Conservation (phyloP, 2,797 vertebrate species). For the Trachops cirrhosus region DNA sequence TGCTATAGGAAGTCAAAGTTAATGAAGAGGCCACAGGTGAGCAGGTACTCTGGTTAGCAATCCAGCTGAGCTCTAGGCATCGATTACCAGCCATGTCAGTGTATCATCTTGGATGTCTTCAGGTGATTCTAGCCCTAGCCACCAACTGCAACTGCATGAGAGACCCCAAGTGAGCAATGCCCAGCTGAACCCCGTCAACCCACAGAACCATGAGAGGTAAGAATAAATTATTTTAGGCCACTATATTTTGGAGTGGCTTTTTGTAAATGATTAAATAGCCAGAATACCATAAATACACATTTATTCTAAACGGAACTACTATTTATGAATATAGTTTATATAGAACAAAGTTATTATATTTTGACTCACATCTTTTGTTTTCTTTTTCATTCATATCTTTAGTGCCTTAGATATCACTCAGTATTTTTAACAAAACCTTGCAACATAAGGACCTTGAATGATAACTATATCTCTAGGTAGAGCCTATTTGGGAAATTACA, state of each 20-base stretch:
- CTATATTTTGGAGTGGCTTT: too few relatives aligned
- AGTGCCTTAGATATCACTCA: neutral
- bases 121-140: neutral
- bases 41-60: neutral
- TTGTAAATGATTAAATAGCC: neutral
- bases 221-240: neutral
- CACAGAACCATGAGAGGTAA: neutral
- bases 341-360: neutral
- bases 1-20: neutral
- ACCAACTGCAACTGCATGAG: neutral
- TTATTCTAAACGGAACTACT: neutral
- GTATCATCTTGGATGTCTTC: neutral
- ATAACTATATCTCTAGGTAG: neutral
- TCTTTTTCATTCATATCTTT: neutral
- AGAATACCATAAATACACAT: neutral
- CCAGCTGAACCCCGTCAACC: neutral
- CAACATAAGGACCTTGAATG: neutral
- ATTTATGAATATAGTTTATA: neutral
- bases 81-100: neutral
- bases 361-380: neutral
- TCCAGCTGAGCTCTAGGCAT: neutral
- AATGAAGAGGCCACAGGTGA: neutral
- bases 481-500: neutral
- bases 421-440: neutral
- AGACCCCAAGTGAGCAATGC: neutral